A percentile compares a stretch with the other conserved stretches of the same genome.
These are phyloP conservation scores for Corythucha ciliata DNA, from an alignment of 2,888 invertebrate genomes.

Conservation along the genomic window DNA sequence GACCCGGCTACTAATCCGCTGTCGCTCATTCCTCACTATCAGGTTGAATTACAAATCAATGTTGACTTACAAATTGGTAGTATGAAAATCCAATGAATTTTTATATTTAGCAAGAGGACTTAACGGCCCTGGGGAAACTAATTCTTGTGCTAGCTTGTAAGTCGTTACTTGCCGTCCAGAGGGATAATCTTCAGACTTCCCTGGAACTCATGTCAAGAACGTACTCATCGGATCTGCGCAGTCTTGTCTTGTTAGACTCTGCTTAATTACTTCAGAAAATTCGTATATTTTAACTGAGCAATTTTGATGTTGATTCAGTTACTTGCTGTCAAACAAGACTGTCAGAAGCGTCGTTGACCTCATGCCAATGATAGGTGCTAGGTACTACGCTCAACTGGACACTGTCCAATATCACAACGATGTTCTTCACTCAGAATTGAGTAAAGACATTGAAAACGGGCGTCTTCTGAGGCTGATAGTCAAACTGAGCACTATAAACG, in stretches of 20 bases:
- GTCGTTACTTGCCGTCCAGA: constrained; percentile 73
- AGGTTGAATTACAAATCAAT: constrained; percentile 40
- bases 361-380: constrained; percentile 98
- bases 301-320: constrained; percentile 46
- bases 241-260: constrained; percentile 71
- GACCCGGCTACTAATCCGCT: constrained; percentile 60
- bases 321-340: constrained; percentile 57
- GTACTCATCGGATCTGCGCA: constrained; percentile 89
- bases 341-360: constrained; percentile 84
- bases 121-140: constrained; percentile 81
- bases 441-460: constrained; percentile 91
- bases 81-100: constrained; percentile 5
- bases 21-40: constrained; percentile 60
- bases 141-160: constrained; percentile 90
- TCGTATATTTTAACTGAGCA: constrained; percentile 13
- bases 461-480: constrained; percentile 80
- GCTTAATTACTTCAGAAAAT: constrained; percentile 18
- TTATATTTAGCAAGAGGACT: constrained; percentile 70
- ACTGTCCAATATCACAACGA: constrained; percentile 79
- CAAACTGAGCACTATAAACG: constrained; percentile 89
- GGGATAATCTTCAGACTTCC: constrained; percentile 78
- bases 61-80: not conserved
- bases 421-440: constrained; percentile 78
- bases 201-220: constrained; percentile 80
- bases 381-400: constrained; percentile 94